Conservation (phyloP, 2,113 vertebrate species). For the Collichthys lucidus region DNA sequence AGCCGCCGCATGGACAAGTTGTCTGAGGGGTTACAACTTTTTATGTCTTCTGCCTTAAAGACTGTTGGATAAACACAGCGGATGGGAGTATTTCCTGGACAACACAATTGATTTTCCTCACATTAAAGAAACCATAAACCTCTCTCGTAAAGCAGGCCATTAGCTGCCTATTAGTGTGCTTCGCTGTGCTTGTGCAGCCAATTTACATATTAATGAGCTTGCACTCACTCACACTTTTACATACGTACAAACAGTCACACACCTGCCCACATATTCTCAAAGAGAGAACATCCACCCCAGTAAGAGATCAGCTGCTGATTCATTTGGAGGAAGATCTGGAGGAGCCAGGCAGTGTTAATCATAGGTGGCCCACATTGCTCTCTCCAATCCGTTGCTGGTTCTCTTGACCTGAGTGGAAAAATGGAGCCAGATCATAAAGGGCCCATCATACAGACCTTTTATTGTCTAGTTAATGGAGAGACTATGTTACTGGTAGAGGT, state of each 20-base stretch:
- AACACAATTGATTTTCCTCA: constrained; percentile 67
- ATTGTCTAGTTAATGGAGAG: constrained; percentile 59
- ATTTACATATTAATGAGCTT: constrained; percentile 81
- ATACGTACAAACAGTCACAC: constrained; percentile 42
- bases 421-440: constrained; percentile 52
- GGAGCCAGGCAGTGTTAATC: constrained; percentile 48
- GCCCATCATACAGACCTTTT: constrained; percentile 43
- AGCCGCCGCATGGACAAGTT: not conserved
- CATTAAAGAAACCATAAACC: constrained; percentile 75
- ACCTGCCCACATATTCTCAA: constrained; percentile 51
- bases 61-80: constrained; percentile 39
- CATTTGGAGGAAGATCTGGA: constrained; percentile 35
- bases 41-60: constrained; percentile 26
- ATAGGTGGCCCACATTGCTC: constrained; percentile 34
- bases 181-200: constrained; percentile 58
- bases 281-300: constrained; percentile 28
- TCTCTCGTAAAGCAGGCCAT: constrained; percentile 74
- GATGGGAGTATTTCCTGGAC: constrained; percentile 63
- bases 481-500: constrained; percentile 34
- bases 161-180: constrained; percentile 75
- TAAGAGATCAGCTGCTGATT: constrained; percentile 50
- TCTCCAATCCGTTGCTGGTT: constrained; percentile 15
- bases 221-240: constrained; percentile 38
- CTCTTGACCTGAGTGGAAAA: constrained; percentile 56
- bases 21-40: constrained; percentile 18